phyloP scores from a whole-genome alignment of 2,888 invertebrate genomes.

The Ochropleura plecta region DNA sequence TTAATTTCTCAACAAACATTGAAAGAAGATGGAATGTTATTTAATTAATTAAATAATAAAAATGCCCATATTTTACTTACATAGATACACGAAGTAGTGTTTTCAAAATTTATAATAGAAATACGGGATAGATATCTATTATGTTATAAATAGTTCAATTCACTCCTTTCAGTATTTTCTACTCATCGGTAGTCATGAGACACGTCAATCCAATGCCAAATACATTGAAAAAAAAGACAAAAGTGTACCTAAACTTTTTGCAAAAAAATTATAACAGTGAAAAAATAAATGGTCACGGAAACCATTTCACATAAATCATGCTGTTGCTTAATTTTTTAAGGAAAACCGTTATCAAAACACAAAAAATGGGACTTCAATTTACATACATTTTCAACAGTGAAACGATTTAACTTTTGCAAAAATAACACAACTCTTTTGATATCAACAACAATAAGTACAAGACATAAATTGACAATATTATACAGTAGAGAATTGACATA shows the following conservation, averaged over 20 bases:
- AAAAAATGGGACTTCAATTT: neutral
- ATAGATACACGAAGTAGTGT: constrained; percentile 78
- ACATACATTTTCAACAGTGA: neutral
- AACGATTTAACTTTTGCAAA: constrained; percentile 34
- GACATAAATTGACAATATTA: constrained; percentile 73
- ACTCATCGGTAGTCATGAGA: constrained; percentile 74
- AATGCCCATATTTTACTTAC: constrained; percentile 64
- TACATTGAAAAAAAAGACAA: constrained; percentile 18
- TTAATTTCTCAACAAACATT: constrained; percentile 79
- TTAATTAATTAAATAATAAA: constrained; percentile 66
- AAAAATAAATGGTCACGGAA: neutral
- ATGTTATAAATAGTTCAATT: constrained; percentile 75
- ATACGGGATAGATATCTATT: constrained; percentile 81
- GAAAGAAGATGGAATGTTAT: constrained; percentile 81
- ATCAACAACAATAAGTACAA: constrained; percentile 46
- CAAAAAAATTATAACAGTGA: constrained; percentile 1
- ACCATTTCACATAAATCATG: constrained; percentile 6
- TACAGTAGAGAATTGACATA: constrained; percentile 69
- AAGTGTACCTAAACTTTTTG: constrained; percentile 23
- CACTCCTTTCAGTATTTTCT: constrained; percentile 67
- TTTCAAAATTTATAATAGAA: constrained; percentile 78
- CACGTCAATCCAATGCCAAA: constrained; percentile 77
- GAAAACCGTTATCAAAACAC: neutral
- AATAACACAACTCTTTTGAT: constrained; percentile 20
- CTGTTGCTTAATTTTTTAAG: neutral